Evolutionary conservation across 1,140 invertebrate genomes (phyloP).

Genomic region (Penaeus indicus): DNA sequence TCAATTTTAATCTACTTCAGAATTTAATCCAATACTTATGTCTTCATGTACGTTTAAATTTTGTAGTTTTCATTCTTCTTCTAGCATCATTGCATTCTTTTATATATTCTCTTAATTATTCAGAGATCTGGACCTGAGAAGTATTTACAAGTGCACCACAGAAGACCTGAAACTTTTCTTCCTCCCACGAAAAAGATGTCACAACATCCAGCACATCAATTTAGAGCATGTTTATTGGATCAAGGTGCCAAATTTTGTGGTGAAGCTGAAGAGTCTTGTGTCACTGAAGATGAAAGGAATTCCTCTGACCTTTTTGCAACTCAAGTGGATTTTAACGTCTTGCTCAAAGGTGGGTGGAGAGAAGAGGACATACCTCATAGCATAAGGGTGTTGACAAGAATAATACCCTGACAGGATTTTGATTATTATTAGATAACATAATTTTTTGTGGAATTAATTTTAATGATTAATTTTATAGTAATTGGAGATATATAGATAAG

Average conservation of each 20-base stretch:
- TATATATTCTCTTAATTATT: neutral
- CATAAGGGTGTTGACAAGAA: no score
- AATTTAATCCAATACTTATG: no score
- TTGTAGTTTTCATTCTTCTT: no score
- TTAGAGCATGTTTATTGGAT: constrained; percentile 34
- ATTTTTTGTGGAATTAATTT: no score
- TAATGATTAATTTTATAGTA: no score
- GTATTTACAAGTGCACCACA: neutral
- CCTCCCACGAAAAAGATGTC: constrained; percentile 20
- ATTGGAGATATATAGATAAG: no score
- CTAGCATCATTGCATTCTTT: no score
- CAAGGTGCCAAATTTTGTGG: constrained; percentile 24
- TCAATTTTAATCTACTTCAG: no score
- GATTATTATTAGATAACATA: no score
- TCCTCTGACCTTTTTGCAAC: constrained; percentile 16
- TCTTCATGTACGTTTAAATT: no score
- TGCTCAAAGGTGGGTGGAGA: constrained; percentile 16
- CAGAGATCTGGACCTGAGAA: constrained; percentile 16
- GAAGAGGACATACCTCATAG: no score
- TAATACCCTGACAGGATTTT: no score
- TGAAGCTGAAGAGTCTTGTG: constrained; percentile 16
- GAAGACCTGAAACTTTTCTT: constrained; percentile 28
- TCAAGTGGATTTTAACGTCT: constrained; percentile 32
- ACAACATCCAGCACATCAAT: constrained; percentile 11
- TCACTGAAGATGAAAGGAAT: constrained; percentile 10